phyloP scores from a whole-genome alignment of 2,888 invertebrate species.

The Alloplasta piceator region DNA sequence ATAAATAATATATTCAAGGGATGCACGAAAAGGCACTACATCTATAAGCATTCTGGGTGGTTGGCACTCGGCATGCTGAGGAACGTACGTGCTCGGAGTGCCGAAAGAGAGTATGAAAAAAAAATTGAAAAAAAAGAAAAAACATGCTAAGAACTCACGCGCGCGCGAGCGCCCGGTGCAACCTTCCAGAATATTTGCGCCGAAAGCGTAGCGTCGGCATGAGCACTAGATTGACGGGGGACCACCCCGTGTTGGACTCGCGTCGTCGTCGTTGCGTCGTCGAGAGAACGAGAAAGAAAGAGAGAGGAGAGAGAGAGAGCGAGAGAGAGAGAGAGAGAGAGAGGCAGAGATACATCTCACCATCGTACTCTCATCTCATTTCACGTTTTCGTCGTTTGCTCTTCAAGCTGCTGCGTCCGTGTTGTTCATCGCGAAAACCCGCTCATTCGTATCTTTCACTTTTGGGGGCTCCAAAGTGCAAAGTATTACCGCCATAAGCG shows the following conservation, averaged over 20 bases:
- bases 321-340: constrained; percentile 8
- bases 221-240: constrained; percentile 80
- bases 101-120: constrained; percentile 54
- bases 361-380: constrained; percentile 23
- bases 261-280: constrained; percentile 42
- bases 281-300: constrained; percentile 14
- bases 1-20: constrained; percentile 51
- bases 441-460: constrained; percentile 54
- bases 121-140: constrained; percentile 16
- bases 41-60: constrained; percentile 51
- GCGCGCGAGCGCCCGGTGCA: constrained; percentile 68
- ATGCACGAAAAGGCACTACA: constrained; percentile 26
- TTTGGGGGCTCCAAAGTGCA: constrained; percentile 41
- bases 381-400: constrained; percentile 39
- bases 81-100: constrained; percentile 58
- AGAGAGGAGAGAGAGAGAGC: constrained; percentile 16
- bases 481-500: constrained; percentile 18
- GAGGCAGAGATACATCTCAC: constrained; percentile 39
- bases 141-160: constrained; percentile 38
- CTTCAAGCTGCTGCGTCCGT: constrained; percentile 33
- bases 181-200: constrained; percentile 80
- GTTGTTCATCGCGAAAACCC: constrained; percentile 53
- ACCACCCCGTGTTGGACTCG: constrained; percentile 76
- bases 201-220: constrained; percentile 73
- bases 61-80: constrained; percentile 50